A percentile compares a stretch with the other conserved stretches of the same genome.
Evolutionary conservation across 2,888 invertebrate species (phyloP).

Genomic region (Orthonevra nobilis): DNA sequence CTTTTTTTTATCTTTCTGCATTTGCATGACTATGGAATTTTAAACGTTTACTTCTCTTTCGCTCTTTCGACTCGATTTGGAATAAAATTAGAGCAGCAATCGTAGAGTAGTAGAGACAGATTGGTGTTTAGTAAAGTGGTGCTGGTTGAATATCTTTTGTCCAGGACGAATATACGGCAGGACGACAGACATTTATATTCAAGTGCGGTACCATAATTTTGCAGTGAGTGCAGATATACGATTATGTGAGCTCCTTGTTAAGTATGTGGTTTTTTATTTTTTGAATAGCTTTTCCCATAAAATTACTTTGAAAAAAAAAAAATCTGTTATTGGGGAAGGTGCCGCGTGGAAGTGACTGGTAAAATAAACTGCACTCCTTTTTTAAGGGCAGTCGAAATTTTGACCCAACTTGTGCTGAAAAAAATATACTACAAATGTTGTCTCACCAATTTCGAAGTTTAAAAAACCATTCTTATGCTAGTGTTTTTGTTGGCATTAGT

Average conservation of each 20-base stretch:
- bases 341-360: too few relatives aligned
- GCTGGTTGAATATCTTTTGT: slow-evolving; percentile 40
- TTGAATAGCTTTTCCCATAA: slow-evolving; percentile 41
- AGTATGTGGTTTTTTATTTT: slow-evolving; percentile 56
- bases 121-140: slow-evolving; percentile 56
- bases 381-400: too few relatives aligned
- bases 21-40: slow-evolving; percentile 63
- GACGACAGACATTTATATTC: slow-evolving; percentile 26
- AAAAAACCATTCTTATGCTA: too few relatives aligned
- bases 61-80: neutral
- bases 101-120: slow-evolving; percentile 58
- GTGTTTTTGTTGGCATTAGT: too few relatives aligned
- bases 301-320: too few relatives aligned
- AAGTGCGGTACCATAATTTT: slow-evolving; percentile 49
- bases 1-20: slow-evolving; percentile 24
- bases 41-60: slow-evolving; percentile 12
- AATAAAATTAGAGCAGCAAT: slow-evolving; percentile 54
- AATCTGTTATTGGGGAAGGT: too few relatives aligned
- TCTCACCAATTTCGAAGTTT: too few relatives aligned
- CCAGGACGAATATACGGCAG: slow-evolving; percentile 40
- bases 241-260: slow-evolving; percentile 51
- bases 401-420: too few relatives aligned
- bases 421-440: too few relatives aligned
- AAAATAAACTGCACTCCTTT: too few relatives aligned
- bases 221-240: slow-evolving; percentile 60